Base-by-base conservation (phyloP, 2,888 invertebrate species). In the Ypsolopha sequella region DNA sequence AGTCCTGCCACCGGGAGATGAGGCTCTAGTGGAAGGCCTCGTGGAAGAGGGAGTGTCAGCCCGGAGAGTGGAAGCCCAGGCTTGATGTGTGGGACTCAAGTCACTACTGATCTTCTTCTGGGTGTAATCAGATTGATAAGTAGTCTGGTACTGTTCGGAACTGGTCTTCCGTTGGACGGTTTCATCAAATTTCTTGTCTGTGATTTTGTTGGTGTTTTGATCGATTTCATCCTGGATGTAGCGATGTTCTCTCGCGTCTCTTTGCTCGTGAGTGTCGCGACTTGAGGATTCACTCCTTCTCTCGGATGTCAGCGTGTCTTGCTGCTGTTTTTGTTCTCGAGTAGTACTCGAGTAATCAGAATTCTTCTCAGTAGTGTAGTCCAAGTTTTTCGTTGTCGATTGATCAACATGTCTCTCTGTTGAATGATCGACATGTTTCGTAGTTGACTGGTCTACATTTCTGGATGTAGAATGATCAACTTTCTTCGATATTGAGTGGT, bases 51-150 rank as follows among this genome's bases (percentile, higher is more conserved):
- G 90, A 50, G 91, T 91, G 39, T 90, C 89, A 54, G 91, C 88
- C 36, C 94, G 88, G 47, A 94, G 76, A 6, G 93, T 91, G 53
- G 91, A 89, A 0, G 92, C 93, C 85, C 93, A 94, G 0, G 92
- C 92, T 58, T 93, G 91, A 64, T 94, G 94, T 1, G 92, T 89
- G 0, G 93, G 91, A 65, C 92, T 93, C 61, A 88, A 85, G 52
- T 92, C 92, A 41, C 88, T 88, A 57, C 89, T 91, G 24, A 91
- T 88, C 59, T 81, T 84, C 57, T 87, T 89, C 48, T 82, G 88
- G 6, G 80, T 77, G 58, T 79, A 91, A 59, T 91, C 90, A 41
- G 82, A 76, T 60, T 89, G 84, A 58, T 91, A 91, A 0, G 91
- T 91, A 4, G 91, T 90, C 59, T 88, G 85, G 64, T 90, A 90